Conservation (phyloP, 2,113 vertebrate genomes). For the Psophia crepitans region DNA sequence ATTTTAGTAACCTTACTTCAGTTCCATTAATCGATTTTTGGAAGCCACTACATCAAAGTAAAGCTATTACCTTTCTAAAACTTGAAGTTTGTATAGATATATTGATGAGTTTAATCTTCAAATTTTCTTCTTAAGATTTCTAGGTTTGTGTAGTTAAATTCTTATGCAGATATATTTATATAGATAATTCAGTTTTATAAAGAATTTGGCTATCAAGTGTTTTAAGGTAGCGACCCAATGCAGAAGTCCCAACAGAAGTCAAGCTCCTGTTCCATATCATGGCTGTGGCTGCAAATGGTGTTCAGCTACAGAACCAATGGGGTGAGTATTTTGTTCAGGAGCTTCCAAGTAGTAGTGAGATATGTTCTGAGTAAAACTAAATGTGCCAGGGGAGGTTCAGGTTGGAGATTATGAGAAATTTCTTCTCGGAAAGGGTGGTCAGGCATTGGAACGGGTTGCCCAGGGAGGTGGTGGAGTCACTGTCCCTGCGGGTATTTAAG, state of each 20-base stretch:
- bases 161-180: too few relatives aligned
- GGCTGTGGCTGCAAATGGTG: rapidly evolving
- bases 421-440: too few relatives aligned
- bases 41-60: neutral
- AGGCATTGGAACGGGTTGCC: too few relatives aligned
- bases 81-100: rapidly evolving
- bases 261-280: neutral
- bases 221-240: neutral
- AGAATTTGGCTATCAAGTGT: neutral
- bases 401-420: too few relatives aligned
- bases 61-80: neutral
- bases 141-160: neutral
- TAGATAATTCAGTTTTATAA: neutral
- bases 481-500: too few relatives aligned
- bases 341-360: neutral
- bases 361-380: neutral
- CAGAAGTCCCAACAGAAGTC: neutral
- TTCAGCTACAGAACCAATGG: neutral
- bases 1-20: neutral
- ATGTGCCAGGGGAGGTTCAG: too few relatives aligned
- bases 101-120: neutral
- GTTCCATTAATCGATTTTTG: neutral
- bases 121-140: neutral
- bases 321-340: neutral
- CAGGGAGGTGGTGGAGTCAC: too few relatives aligned